Percentiles rank a stretch among this genome's conserved stretches.
phyloP scores from a whole-genome alignment of 2,888 invertebrate species.

The Geotrupes spiniger region DNA sequence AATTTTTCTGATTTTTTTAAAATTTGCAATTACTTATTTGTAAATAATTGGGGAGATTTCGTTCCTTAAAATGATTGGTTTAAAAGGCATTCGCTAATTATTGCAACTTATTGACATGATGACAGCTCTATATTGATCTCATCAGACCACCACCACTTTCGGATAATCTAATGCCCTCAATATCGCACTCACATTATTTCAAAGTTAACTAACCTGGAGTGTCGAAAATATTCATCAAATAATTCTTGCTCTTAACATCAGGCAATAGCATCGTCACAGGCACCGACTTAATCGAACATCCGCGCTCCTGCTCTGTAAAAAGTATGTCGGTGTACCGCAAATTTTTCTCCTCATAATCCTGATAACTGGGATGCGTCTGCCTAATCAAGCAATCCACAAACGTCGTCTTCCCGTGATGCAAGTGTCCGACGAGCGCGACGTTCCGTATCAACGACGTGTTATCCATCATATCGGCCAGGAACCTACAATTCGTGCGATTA shows the following conservation, averaged over 20 bases:
- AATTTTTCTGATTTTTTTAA: no score
- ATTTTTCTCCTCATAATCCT: conserved; percentile 73
- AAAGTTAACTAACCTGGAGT: no score
- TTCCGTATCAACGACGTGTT: conserved; percentile 93
- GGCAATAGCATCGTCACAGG: conserved; percentile 93
- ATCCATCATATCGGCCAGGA: conserved; percentile 97
- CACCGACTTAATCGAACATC: conserved; percentile 94
- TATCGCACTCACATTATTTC: no score
- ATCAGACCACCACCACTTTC: no score
- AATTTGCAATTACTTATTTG: no score
- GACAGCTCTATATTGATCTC: no score
- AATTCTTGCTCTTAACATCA: conserved; percentile 95
- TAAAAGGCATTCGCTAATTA: no score
- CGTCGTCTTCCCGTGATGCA: conserved; percentile 99
- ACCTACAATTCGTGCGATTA: conserved; percentile 51
- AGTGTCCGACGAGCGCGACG: conserved; percentile 91
- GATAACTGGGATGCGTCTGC: conserved; percentile 94
- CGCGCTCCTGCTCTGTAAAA: conserved; percentile 95
- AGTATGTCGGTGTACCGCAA: conserved; percentile 93
- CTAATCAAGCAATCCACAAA: conserved; percentile 95
- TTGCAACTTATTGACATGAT: no score
- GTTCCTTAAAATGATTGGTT: no score
- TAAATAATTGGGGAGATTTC: no score
- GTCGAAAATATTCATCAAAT: conserved; percentile 93
- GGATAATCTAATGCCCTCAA: no score